Base-by-base conservation (phyloP, 2,113 vertebrate genomes). In the Ptilorrhoa leucosticta region DNA sequence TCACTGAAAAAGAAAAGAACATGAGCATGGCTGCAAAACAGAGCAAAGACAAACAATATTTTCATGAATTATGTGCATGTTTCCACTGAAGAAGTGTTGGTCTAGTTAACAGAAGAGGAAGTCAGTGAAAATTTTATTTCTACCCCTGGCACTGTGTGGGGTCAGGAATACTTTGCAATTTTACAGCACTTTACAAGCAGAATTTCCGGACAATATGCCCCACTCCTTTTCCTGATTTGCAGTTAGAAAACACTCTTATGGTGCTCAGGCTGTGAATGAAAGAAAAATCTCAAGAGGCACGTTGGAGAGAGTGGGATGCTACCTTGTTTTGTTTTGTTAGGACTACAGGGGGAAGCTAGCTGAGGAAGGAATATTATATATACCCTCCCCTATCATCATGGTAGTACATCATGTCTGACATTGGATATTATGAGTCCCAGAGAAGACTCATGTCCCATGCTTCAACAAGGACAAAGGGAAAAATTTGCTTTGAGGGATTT, bases 311-410 rank as follows among this genome's bases (percentile, higher is more conserved):
- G 39, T 28, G 26, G 10, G 18, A 22, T 60, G 83, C 14, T 42
- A 6, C 16, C 15, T 10, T 45, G 5, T 8, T 83, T 40, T 35
- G 2, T 57, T 58, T 58, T 17, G 2, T 57, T 39, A 35, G 33
- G 28, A 56, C 40, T 68, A 44, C 8, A 35, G 35, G 11, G 31
- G 6, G 10, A 94, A 87, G 5, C 3, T 42, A 7, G 27, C 23
- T 89, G 31, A 51, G 69, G 37, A 89, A 66, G 27, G 3, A 70
- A 65, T 37, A 13, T 24, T 51, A 31, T 51, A 69, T 7, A 8
- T 22, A 51, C 5, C 8, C 6, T 57, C 7, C 16, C 7, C n/a
- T 68, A 8, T 13, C 20, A 31, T 9, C 2, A 0, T 15, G 37
- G 22, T 13, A 39, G 15, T 6, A 10, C 35, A 20, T 66, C 19